A percentile compares a stretch with the other conserved stretches of the same genome.
phyloP scores from a whole-genome alignment of 2,888 invertebrate genomes.

The Cyrtodaria siliqua region DNA sequence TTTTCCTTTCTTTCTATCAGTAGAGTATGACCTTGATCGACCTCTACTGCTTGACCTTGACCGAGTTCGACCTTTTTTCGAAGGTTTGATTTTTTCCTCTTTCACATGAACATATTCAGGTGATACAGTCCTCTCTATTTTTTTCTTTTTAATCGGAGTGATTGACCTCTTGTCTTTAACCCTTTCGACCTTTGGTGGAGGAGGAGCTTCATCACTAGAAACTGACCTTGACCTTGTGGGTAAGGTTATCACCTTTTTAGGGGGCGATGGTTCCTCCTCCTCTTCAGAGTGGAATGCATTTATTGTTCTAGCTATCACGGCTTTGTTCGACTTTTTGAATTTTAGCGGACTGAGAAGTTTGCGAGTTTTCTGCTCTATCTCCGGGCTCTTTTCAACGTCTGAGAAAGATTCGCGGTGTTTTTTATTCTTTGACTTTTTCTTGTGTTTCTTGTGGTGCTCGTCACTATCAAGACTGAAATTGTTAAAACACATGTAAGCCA shows the following conservation, averaged over 20 bases:
- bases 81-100: conserved; percentile 51
- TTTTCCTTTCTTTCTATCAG: conserved; percentile 61
- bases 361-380: conserved; percentile 49
- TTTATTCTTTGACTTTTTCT: conserved; percentile 64
- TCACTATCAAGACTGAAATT: conserved; percentile 64
- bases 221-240: conserved; percentile 61
- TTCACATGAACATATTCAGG: conserved; percentile 57
- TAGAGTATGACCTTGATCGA: conserved; percentile 61
- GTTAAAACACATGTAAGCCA: too few species aligned
- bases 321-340: conserved; percentile 59
- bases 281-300: conserved; percentile 61
- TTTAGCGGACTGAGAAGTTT: conserved; percentile 61
- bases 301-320: conserved; percentile 49
- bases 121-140: conserved; percentile 29
- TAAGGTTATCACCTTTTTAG: conserved; percentile 38
- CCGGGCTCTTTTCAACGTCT: conserved; percentile 47
- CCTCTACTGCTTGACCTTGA: conserved; percentile 64
- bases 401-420: conserved; percentile 56
- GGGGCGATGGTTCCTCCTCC: conserved; percentile 47
- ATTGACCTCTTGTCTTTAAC: conserved; percentile 46
- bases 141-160: conserved; percentile 55
- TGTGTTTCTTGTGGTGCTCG: conserved; percentile 73
- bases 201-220: conserved; percentile 48
- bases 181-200: conserved; percentile 35
- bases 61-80: conserved; percentile 59